phyloP scores from a whole-genome alignment of 2,888 invertebrate species.

The Ischnus inquisitorius region DNA sequence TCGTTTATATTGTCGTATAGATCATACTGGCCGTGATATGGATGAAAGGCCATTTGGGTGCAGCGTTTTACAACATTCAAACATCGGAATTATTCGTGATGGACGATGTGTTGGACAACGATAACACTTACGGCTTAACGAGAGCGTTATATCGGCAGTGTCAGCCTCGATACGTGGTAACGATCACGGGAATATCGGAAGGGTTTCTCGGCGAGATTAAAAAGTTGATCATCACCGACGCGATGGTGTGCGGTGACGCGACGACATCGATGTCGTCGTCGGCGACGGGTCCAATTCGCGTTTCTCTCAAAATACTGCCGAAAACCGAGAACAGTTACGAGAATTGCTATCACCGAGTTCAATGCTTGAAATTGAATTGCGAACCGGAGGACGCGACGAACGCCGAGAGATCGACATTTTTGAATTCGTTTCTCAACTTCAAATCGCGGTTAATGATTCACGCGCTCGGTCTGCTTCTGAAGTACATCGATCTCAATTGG shows the following conservation, averaged over 20 bases:
- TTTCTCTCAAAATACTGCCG: constrained; percentile 87
- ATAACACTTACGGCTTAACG: constrained; percentile 88
- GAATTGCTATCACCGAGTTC: constrained; percentile 87
- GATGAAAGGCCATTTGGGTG: constrained; percentile 90
- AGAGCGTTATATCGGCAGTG: constrained; percentile 88
- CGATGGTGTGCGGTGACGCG: constrained; percentile 72
- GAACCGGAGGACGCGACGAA: constrained; percentile 87
- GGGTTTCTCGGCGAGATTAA: constrained; percentile 86
- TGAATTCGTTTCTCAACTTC: constrained; percentile 89
- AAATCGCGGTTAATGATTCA: constrained; percentile 88
- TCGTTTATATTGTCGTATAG: constrained; percentile 78
- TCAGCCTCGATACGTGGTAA: constrained; percentile 87
- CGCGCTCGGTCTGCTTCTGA: constrained; percentile 90
- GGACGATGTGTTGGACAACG: constrained; percentile 89
- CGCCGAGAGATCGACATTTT: constrained; percentile 87
- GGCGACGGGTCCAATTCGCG: constrained; percentile 78
- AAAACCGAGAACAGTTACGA: constrained; percentile 88
- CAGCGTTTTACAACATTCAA: constrained; percentile 90
- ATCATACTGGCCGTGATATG: constrained; percentile 89
- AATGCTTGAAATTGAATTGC: constrained; percentile 86
- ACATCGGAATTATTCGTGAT: constrained; percentile 90
- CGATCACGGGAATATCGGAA: constrained; percentile 87
- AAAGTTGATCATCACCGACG: constrained; percentile 81
- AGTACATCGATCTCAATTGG: constrained; percentile 90
- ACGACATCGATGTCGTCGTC: constrained; percentile 77